phyloP scores from a whole-genome alignment of 2,113 vertebrate species.

The Prietella phreatophila region DNA sequence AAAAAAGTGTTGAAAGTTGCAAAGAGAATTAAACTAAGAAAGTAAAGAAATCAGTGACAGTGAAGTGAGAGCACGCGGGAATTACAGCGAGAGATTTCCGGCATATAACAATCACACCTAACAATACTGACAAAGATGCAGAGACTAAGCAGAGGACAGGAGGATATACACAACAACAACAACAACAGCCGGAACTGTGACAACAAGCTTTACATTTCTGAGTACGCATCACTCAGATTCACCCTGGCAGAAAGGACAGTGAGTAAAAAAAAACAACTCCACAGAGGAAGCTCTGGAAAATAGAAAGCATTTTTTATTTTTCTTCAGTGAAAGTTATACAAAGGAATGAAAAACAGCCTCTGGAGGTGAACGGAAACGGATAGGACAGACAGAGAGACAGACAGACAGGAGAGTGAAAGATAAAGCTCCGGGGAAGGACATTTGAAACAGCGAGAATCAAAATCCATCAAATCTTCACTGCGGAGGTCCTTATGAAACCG shows the following conservation, averaged over 20 bases:
- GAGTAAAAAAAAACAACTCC: neutral
- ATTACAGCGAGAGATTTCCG: neutral
- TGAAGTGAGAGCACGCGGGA: too few relatives aligned
- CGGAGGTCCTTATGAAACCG: neutral
- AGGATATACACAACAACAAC: slow-evolving; percentile 5
- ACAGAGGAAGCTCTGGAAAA: neutral
- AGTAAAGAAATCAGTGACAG: too few relatives aligned
- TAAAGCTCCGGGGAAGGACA: slow-evolving; percentile 17
- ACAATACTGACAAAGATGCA: neutral
- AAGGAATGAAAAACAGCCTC: slow-evolving; percentile 8
- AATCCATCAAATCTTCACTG: neutral
- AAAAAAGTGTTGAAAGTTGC: neutral
- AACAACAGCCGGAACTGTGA: neutral
- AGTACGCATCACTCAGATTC: neutral
- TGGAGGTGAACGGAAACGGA: neutral
- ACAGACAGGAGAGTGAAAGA: neutral
- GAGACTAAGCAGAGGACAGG: neutral
- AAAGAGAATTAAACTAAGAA: neutral
- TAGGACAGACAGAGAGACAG: neutral
- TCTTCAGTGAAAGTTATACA: neutral
- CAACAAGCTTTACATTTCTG: neutral
- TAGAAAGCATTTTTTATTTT: neutral
- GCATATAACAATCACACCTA: neutral
- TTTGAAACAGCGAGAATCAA: slow-evolving; percentile 5
- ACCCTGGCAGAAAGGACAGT: neutral